Evolutionary conservation across 2,113 vertebrate species (phyloP).

Genomic region (mouse (Mus musculus)): GRCm39 chr4:86164501-86165000

Average conservation of each 20-base stretch:
- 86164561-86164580: conserved; percentile 62
- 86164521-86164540: conserved; percentile 47
- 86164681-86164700: conserved; percentile 19
- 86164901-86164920: conserved; percentile 64
- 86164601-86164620: conserved; percentile 22
- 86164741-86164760: conserved; percentile 10
- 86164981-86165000: conserved; percentile 47
- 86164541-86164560: conserved; percentile 36
- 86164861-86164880: conserved; percentile 42
- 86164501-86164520: conserved; percentile 48
- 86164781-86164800: conserved; percentile 21
- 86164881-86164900: conserved; percentile 28
- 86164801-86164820: not conserved
- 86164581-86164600: not conserved
- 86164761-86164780: not conserved
- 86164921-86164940: conserved; percentile 43
- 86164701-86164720: conserved; percentile 9
- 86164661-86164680: conserved; percentile 23
- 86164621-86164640: conserved; percentile 48
- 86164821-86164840: conserved; percentile 36
- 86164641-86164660: conserved; percentile 52
- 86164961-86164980: conserved; percentile 50
- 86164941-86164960: conserved; percentile 63
- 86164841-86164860: conserved; percentile 3
- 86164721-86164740: not conserved